Evolutionary conservation across 2,113 vertebrate species (phyloP), one percentile per base, ranked within the genome.

Genomic region (Oriolus oriolus): DNA sequence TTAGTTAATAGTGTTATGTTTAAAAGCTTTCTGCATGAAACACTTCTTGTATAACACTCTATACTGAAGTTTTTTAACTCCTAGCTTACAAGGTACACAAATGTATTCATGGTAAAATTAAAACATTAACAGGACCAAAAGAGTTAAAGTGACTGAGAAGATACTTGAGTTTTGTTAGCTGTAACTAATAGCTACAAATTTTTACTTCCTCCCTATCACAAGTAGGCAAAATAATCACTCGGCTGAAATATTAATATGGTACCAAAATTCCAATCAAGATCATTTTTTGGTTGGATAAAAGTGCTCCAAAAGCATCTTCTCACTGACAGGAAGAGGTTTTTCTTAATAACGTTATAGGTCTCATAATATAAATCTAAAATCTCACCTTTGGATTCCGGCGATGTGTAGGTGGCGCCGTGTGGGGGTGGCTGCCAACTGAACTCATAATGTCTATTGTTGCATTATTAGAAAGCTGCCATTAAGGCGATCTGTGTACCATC

Each of bases 401-500:
- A 60, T 74, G 47, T 68, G 92, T 86, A 77, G 87, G 91, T 86
- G 68, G 60, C 2, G 13, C 17, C 61, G 41, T 87, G 83, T 64
- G 71, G 54, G 94, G 76, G 75, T 86, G 79, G 83, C 79, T 95
- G 64, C 89, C 82, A 76, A 45, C 54, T 76, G 64, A 91, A 96
- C 80, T 28, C 59, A 70, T 44, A 86, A 96, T 75, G 64, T 80
- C 86, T 93, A 93, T 95, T 96, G 89, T 90, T 96, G 85, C 85
- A 37, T 84, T 93, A 91, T 84, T 95, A 96, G 83, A 97, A 97
- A 95, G 47, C 75, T 94, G 76, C 69, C 80, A 85, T 94, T 95
- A 84, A 80, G 84, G 74, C 84, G 23, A 70, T 78, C 64, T 95
- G 75, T 12, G 9, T 66, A 91, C 95, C 92, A 76, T 68, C 37